phyloP scores from a whole-genome alignment of 2,888 invertebrate genomes.

The Adela reaumurella region DNA sequence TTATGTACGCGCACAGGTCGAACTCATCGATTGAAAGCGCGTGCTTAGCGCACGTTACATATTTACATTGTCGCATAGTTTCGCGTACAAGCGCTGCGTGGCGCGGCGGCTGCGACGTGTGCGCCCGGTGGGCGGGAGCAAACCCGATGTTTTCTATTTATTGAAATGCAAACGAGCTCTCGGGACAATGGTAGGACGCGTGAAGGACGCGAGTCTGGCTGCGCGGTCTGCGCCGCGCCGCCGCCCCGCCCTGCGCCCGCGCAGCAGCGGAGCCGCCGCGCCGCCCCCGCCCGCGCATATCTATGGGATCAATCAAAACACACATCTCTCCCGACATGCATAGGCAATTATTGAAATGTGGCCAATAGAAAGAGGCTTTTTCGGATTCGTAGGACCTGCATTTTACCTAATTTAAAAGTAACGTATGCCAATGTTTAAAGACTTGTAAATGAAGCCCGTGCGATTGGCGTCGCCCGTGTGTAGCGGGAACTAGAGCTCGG shows the following conservation, averaged over 20 bases:
- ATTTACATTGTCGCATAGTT: neutral
- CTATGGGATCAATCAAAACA: constrained; percentile 36
- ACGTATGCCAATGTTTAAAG: neutral
- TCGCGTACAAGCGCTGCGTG: constrained; percentile 18
- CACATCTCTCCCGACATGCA: constrained; percentile 46
- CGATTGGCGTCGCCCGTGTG: no score
- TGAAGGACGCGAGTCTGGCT: constrained; percentile 33
- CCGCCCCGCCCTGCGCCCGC: no score
- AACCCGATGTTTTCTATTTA: constrained; percentile 15
- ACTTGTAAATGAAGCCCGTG: neutral
- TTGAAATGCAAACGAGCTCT: constrained; percentile 49
- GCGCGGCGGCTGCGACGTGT: constrained; percentile 28
- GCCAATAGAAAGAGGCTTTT: constrained; percentile 39
- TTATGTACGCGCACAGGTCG: no score
- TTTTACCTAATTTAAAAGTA: neutral
- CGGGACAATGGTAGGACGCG: constrained; percentile 53
- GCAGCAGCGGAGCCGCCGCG: neutral
- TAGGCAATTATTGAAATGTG: constrained; percentile 53
- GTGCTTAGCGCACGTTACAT: no score
- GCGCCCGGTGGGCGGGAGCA: constrained; percentile 32
- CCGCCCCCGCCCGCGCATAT: constrained; percentile 31
- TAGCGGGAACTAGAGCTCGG: neutral
- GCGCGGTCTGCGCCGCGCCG: neutral
- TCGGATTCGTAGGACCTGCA: constrained; percentile 16
- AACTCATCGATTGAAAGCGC: no score